Evolutionary conservation across 2,888 invertebrate genomes (phyloP).

Genomic region (Drosophila rellima): DNA sequence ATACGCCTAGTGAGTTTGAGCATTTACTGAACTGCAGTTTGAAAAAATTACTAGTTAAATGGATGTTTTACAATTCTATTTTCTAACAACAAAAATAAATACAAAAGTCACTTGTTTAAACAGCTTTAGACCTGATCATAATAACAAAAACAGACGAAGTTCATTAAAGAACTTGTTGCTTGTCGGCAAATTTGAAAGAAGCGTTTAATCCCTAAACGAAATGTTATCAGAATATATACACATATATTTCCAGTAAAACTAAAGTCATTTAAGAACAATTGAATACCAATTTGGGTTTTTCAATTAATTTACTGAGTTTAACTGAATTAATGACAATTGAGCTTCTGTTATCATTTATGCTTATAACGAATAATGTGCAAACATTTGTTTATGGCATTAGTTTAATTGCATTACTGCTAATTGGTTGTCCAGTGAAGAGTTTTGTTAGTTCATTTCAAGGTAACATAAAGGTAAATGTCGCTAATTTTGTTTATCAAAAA

Average conservation of each 20-base stretch:
- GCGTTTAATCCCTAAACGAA: slow-evolving; percentile 18
- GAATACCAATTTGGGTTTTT: slow-evolving; percentile 57
- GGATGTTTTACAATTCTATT: slow-evolving; percentile 1
- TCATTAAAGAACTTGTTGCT: slow-evolving; percentile 26
- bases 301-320: slow-evolving; percentile 19
- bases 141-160: slow-evolving; percentile 22
- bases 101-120: slow-evolving; percentile 42
- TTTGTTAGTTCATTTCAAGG: neutral
- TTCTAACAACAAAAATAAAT: neutral
- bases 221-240: slow-evolving; percentile 14
- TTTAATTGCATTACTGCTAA: slow-evolving; percentile 2
- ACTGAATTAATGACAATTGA: slow-evolving; percentile 47
- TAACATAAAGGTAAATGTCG: neutral
- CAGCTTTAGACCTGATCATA: slow-evolving; percentile 35
- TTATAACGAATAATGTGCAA: slow-evolving; percentile 22
- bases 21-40: slow-evolving; percentile 1
- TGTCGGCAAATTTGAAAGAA: slow-evolving; percentile 40
- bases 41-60: neutral
- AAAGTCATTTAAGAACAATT: slow-evolving; percentile 39
- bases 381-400: slow-evolving; percentile 29
- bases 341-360: slow-evolving; percentile 24
- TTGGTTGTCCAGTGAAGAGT: neutral
- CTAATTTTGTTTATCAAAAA: slow-evolving; percentile 11
- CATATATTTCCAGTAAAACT: slow-evolving; percentile 13
- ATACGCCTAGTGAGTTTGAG: slow-evolving; percentile 5